These are phyloP conservation scores for Hymenopus coronatus DNA, from an alignment of 2,888 invertebrate species.

Conservation along the genomic window DNA sequence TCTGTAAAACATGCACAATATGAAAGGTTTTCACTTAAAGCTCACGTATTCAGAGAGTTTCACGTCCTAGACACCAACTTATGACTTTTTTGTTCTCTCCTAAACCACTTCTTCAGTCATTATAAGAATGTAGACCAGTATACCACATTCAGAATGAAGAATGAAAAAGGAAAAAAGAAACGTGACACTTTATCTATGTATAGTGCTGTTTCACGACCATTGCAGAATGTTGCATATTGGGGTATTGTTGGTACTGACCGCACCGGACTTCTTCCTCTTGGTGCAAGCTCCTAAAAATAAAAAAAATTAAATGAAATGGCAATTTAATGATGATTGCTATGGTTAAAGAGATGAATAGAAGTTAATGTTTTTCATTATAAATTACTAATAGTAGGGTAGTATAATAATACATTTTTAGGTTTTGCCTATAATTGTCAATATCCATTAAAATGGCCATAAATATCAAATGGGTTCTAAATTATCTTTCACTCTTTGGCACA, in stretches of 20 bases:
- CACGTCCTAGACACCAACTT: no score
- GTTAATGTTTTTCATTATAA: no score
- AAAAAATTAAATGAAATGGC: no score
- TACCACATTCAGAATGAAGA: constrained; percentile 83
- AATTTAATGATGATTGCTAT: background rate
- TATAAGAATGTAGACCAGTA: constrained; percentile 83
- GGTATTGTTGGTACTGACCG: constrained; percentile 64
- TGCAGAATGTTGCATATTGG: constrained; percentile 82
- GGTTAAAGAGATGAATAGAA: background rate
- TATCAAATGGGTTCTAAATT: no score
- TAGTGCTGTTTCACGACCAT: constrained; percentile 64
- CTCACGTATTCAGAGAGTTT: no score
- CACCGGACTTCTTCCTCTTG: constrained; percentile 44
- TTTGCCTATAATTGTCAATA: no score
- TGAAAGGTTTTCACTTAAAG: no score
- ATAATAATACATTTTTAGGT: no score
- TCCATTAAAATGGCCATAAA: no score
- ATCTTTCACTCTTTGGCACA: no score
- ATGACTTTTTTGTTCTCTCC: background rate
- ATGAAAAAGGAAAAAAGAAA: constrained; percentile 87
- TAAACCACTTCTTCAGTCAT: background rate
- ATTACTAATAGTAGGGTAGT: no score
- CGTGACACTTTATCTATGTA: constrained; percentile 85
- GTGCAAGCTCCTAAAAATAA: constrained; percentile 50
- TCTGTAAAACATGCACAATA: background rate